Evolutionary conservation across 2,797 vertebrate genomes (phyloP), one percentile per base, ranked within the genome.

Genomic region (Cyprinodon diabolis): DNA sequence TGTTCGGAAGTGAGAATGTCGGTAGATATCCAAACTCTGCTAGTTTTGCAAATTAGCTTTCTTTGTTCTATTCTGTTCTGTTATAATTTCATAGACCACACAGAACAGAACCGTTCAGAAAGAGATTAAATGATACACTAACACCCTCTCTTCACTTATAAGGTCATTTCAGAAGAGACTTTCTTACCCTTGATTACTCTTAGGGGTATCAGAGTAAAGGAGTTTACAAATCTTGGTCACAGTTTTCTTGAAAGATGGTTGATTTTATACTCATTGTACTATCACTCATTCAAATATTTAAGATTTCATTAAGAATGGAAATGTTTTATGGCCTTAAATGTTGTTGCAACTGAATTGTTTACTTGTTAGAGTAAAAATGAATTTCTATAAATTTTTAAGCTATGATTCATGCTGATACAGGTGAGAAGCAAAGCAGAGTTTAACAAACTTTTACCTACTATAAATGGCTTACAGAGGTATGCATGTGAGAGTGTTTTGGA

Each of bases 361-460:
- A 30, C 30, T 30, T 30, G 30, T 30, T 30, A 30, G 30, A 30
- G 30, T 30, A 30, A 30, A 30, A 30, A 30, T 30, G 30, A 30
- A 30, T 30, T 30, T 30, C 30, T 30, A 30, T 30, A 30, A 2
- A 30, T 71, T 43, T 66, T n/a, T 8, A 30, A 63, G 49, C 2
- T 3, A 76, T 55, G 75, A 25, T n/a, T 47, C 74, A 70, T 9
- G 25, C 62, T 21, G 77, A 65, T 69, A 54, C 47, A 72, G 37
- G 30, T 69, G 30, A 68, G 9, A 74, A 15, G 45, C 19, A 4
- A 68, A 69, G 43, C 67, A 76, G 2, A 25, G 14, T 70, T 58
- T n/a, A 30, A 52, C 57, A 58, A 62, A 17, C 6, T 37, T 72
- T 45, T 71, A 1, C 25, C 63, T 56, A 25, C 45, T 69, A 15